Conservation (phyloP, 1,140 invertebrate genomes). For the Bicyclus anynana region DNA sequence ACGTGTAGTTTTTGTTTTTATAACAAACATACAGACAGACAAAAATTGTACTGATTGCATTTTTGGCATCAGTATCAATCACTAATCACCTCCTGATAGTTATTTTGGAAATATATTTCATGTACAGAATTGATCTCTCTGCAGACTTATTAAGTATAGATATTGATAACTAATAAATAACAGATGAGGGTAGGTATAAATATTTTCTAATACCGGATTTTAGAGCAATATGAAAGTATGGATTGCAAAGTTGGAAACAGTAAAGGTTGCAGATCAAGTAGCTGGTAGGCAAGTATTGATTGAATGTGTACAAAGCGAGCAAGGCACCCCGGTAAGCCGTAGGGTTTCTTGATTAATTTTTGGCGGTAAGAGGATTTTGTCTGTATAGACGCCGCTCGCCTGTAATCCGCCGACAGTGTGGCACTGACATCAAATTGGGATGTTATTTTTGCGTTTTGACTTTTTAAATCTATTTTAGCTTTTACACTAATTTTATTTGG, state of each 20-base stretch:
- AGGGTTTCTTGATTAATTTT: constrained; percentile 59
- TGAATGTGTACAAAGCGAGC: constrained; percentile 33
- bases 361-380: constrained; percentile 57
- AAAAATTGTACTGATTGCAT: too few relatives aligned
- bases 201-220: too few relatives aligned
- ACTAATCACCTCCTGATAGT: too few relatives aligned
- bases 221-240: too few relatives aligned
- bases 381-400: constrained; percentile 32
- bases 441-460: neutral
- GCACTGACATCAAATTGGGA: constrained; percentile 4
- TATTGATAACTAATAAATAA: too few relatives aligned
- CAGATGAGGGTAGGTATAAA: too few relatives aligned
- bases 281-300: constrained; percentile 25
- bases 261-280: constrained; percentile 8
- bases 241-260: neutral
- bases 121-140: too few relatives aligned
- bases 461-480: neutral
- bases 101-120: too few relatives aligned
- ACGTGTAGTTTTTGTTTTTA: too few relatives aligned
- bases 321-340: constrained; percentile 35
- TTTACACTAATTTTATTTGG: neutral
- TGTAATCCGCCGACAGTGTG: constrained; percentile 31
- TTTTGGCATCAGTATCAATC: too few relatives aligned
- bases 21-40: too few relatives aligned
- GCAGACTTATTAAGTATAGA: too few relatives aligned